phyloP scores from a whole-genome alignment of 2,888 invertebrate species.

The Drosophila nr. perissopoda region DNA sequence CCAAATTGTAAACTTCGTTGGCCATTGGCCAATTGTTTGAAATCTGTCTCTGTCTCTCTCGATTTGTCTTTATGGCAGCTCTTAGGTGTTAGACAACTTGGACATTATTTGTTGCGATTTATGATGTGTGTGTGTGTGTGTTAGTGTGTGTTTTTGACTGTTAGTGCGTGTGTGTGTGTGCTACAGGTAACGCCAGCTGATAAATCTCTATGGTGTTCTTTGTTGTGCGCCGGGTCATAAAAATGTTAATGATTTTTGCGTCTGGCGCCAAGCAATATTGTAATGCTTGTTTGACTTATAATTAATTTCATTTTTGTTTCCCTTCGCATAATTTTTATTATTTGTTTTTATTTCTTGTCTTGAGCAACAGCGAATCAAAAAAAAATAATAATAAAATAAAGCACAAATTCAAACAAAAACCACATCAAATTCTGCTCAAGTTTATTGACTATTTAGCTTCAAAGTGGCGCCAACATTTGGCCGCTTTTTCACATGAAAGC shows the following conservation, averaged over 20 bases:
- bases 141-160: slow-evolving; percentile 12
- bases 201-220: slow-evolving; percentile 75
- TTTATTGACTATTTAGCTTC: slow-evolving; percentile 74
- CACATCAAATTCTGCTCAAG: slow-evolving; percentile 54
- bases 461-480: slow-evolving; percentile 72
- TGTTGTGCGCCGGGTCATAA: slow-evolving; percentile 78
- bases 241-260: slow-evolving; percentile 81
- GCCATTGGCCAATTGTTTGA: slow-evolving; percentile 39
- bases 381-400: slow-evolving; percentile 24
- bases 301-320: slow-evolving; percentile 74
- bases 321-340: slow-evolving; percentile 55
- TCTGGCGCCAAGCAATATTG: slow-evolving; percentile 80
- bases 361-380: slow-evolving; percentile 32
- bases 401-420: slow-evolving; percentile 24
- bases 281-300: slow-evolving; percentile 81
- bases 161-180: slow-evolving; percentile 27
- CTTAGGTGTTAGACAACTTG: slow-evolving; percentile 74
- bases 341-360: slow-evolving; percentile 56
- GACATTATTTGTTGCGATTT: slow-evolving; percentile 78
- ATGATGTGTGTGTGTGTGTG: slow-evolving; percentile 42
- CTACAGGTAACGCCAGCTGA: slow-evolving; percentile 73
- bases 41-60: slow-evolving; percentile 21
- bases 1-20: slow-evolving; percentile 37
- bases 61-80: slow-evolving; percentile 63
- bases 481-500: slow-evolving; percentile 61